Evolutionary conservation across 2,113 vertebrate genomes (phyloP).

Genomic region (Neolamprologus brichardi): DNA sequence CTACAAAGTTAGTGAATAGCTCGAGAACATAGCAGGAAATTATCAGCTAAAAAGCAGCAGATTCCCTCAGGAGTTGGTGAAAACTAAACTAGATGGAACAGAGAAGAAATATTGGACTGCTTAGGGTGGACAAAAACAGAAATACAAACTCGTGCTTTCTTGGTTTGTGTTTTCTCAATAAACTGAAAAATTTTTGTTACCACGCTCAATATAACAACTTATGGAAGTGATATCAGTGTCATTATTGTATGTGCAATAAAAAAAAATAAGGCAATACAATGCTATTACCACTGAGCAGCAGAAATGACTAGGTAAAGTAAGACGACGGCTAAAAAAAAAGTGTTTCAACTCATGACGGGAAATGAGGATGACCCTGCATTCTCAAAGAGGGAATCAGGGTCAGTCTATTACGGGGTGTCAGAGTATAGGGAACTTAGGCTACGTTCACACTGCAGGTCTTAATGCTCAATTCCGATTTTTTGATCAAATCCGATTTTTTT

Average conservation of each 20-base stretch:
- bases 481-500: too few relatives aligned
- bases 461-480: too few relatives aligned
- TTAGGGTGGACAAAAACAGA: background rate
- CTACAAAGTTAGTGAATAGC: background rate
- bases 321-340: background rate
- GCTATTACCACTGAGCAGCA: background rate
- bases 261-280: background rate
- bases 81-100: background rate
- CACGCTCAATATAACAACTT: background rate
- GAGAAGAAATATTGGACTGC: background rate
- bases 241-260: background rate
- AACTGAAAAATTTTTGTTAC: background rate
- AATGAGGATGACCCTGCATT: background rate
- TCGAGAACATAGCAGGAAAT: background rate
- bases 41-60: background rate
- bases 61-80: background rate
- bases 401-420: background rate
- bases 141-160: background rate
- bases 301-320: background rate
- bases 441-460: too few relatives aligned
- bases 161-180: background rate
- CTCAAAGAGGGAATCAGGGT: background rate
- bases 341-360: background rate
- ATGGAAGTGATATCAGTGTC: background rate
- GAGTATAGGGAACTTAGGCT: background rate